Base-by-base conservation (phyloP, 2,888 invertebrate species). In the Cheilosia urbana region DNA sequence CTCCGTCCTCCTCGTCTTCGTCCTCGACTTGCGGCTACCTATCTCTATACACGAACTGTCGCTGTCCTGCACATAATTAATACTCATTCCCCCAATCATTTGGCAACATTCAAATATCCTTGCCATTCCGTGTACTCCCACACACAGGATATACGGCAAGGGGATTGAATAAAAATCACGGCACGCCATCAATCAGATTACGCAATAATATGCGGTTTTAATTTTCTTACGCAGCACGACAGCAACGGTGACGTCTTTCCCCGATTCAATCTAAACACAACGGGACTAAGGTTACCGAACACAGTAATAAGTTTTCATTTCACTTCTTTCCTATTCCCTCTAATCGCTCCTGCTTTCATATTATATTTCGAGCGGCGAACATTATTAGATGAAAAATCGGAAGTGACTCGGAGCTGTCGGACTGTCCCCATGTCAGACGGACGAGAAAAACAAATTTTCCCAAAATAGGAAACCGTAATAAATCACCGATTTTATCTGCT, bases 321-420 rank as follows among this genome's bases (percentile, higher is more conserved):
- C 53, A 21, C 17, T 30, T 62, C 68, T 72, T 30, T 30, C 51
- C 47, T 53, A 42, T 37, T 49, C 21, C 55, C 62, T 53, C 47
- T 53, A 42, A 30, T 49, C 21, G 47, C 62, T 53, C 55, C 60
- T 66, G 47, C 40, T 37, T 72, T 82, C 58, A 60, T 71, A 65
- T 60, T 11, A 71, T 71, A 65, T 65, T 82, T 72, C 34, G 24
- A 72, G 55, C 55, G 51, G 57, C 40, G 30, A 30, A 63, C 68
- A 62, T 79, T 83, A 83, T 83, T 79, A 68, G 83, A 83, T 68
- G 83, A 79, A 79, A 73, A 68, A 79, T 79, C 83, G 79, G 73
- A 83, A 83, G 51, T 68, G 57, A 83, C 79, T 78, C 57, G 63
- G 57, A 37, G 40, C 58, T 42, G 40, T 66, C 65, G 45, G 76